Evolutionary conservation across 2,113 vertebrate genomes (phyloP).

Genomic region (Proteles cristata): DNA sequence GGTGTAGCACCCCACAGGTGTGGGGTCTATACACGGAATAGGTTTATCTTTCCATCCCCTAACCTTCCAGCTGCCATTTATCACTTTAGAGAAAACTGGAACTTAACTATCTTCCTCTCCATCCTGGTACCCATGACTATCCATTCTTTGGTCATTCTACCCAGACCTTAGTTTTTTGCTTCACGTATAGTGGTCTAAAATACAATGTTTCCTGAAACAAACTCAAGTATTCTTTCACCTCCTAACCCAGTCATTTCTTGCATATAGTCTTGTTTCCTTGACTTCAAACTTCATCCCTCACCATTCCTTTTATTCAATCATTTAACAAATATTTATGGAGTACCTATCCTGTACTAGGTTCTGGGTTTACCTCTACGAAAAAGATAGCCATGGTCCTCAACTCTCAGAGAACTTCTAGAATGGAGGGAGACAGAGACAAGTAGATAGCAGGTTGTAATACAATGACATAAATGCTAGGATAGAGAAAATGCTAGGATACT

Average conservation of each 20-base stretch:
- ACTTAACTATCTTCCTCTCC: not conserved
- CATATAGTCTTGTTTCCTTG: not conserved
- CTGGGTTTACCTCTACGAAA: not conserved
- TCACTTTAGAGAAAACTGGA: not conserved
- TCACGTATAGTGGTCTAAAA: not conserved
- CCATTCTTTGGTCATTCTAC: not conserved
- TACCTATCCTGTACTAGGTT: not conserved
- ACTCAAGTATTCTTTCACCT: not conserved
- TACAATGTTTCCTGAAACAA: not conserved
- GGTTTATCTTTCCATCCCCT: not conserved
- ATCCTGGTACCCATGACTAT: not conserved
- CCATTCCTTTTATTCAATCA: not conserved
- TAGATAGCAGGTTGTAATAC: not conserved
- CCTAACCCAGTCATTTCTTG: not conserved
- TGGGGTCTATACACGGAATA: not conserved
- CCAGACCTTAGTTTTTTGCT: not conserved
- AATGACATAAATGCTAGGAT: not conserved
- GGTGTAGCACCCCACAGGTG: not conserved
- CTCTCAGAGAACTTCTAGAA: not conserved
- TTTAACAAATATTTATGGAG: not conserved
- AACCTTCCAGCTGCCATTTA: not conserved
- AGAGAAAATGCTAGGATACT: not conserved
- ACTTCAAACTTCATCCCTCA: not conserved
- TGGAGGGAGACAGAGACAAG: not conserved
- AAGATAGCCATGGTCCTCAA: not conserved